phyloP scores from a whole-genome alignment of 2,888 invertebrate species.

The Ptychoptera albimana region DNA sequence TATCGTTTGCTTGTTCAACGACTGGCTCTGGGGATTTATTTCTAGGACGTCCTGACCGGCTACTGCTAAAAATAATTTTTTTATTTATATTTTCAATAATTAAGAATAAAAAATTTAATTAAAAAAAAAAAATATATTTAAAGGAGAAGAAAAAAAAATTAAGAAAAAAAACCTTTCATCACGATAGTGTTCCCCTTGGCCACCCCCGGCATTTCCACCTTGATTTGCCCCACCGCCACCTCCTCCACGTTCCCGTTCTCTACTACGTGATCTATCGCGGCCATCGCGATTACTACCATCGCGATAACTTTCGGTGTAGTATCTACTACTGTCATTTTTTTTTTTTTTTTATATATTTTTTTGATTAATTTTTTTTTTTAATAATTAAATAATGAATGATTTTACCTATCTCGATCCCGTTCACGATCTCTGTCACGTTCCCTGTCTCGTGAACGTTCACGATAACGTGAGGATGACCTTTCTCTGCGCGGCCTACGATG shows the following conservation, averaged over 20 bases:
- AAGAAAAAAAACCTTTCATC: constrained; percentile 22
- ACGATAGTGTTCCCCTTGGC: constrained; percentile 23
- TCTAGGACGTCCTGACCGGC: constrained; percentile 34
- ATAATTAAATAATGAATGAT: constrained; percentile 10
- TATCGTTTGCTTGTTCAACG: constrained; percentile 28
- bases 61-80: constrained; percentile 35
- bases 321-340: constrained; percentile 3
- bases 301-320: constrained; percentile 26
- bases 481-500: constrained; percentile 31
- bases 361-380: no score
- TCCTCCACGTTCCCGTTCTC: constrained; percentile 37
- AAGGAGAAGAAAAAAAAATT: not conserved
- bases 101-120: not conserved
- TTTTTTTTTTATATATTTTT: not conserved
- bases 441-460: constrained; percentile 54
- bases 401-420: constrained; percentile 37
- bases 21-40: constrained; percentile 35
- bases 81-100: no score
- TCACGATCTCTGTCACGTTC: constrained; percentile 37
- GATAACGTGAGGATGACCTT: constrained; percentile 40
- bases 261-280: constrained; percentile 59
- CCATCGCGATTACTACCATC: constrained; percentile 27
- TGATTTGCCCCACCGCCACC: constrained; percentile 57
- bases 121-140: not conserved
- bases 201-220: constrained; percentile 39